Percentiles rank a stretch among this genome's conserved stretches.
Conservation (phyloP, 2,888 invertebrate species). For the Heteromyza rotundicornis region DNA sequence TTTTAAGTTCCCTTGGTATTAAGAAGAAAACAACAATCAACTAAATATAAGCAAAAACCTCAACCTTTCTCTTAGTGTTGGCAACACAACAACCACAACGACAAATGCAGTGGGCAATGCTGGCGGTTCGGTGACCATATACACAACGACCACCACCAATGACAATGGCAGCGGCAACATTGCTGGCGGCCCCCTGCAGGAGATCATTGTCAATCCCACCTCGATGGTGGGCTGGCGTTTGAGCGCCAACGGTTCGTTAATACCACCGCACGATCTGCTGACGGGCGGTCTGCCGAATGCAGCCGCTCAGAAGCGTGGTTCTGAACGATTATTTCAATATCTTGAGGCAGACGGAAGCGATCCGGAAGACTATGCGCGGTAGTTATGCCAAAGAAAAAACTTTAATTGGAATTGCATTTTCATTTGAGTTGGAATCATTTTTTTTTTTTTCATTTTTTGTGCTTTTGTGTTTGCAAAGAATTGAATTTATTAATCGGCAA, state of each 20-base stretch:
- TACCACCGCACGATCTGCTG: conserved; percentile 61
- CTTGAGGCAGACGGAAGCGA: conserved; percentile 79
- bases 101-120: conserved; percentile 59
- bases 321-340: conserved; percentile 75
- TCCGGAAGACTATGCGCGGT: conserved; percentile 65
- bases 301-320: conserved; percentile 66
- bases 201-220: conserved; percentile 61
- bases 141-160: conserved; percentile 56
- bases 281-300: conserved; percentile 58
- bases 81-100: conserved; percentile 59
- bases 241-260: conserved; percentile 61
- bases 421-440: too few species aligned
- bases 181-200: conserved; percentile 59
- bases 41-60: too few species aligned
- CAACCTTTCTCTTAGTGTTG: not conserved
- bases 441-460: conserved; percentile 20
- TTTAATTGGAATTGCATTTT: too few species aligned
- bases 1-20: not conserved
- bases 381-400: conserved; percentile 40
- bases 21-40: not conserved
- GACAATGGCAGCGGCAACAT: conserved; percentile 53
- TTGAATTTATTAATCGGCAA: not conserved
- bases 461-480: not conserved
- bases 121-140: conserved; percentile 57
- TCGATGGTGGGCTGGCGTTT: conserved; percentile 63